These are phyloP conservation scores for Drosophila tani DNA, from an alignment of 1,140 invertebrate species.

Conservation along the genomic window DNA sequence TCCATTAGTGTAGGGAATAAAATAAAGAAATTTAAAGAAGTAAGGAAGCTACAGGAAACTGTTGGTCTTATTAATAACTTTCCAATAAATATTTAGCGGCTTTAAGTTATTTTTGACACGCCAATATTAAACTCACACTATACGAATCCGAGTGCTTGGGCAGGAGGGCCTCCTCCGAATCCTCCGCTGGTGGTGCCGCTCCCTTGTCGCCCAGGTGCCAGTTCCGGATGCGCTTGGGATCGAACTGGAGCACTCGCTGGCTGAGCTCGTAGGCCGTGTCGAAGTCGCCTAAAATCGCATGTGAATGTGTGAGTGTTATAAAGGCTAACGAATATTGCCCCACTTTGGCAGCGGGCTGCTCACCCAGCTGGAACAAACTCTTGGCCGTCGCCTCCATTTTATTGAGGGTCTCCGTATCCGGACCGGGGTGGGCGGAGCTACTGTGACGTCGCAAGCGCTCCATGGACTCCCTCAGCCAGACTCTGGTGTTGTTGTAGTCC, in stretches of 20 bases:
- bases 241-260: constrained; percentile 93
- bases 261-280: constrained; percentile 94
- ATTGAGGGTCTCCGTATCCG: constrained; percentile 88
- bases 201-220: constrained; percentile 89
- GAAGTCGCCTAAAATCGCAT: constrained; percentile 89
- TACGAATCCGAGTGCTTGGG: constrained; percentile 53
- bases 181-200: constrained; percentile 6
- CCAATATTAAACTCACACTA: constrained; percentile 43
- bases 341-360: constrained; percentile 88
- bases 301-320: background rate
- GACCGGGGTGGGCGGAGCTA: constrained; percentile 79
- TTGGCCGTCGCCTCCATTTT: constrained; percentile 76
- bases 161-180: constrained; percentile 14
- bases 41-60: too few relatives aligned
- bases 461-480: constrained; percentile 97
- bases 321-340: constrained; percentile 89
- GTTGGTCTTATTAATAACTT: too few relatives aligned
- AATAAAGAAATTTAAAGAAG: too few relatives aligned
- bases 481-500: constrained; percentile 96
- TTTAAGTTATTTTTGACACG: too few relatives aligned
- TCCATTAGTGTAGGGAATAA: background rate
- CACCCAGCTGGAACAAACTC: constrained; percentile 77
- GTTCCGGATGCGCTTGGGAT: constrained; percentile 92
- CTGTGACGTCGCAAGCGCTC: constrained; percentile 85
- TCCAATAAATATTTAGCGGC: background rate